Conservation (phyloP, 2,797 vertebrate genomes). For the Danio choprae region DNA sequence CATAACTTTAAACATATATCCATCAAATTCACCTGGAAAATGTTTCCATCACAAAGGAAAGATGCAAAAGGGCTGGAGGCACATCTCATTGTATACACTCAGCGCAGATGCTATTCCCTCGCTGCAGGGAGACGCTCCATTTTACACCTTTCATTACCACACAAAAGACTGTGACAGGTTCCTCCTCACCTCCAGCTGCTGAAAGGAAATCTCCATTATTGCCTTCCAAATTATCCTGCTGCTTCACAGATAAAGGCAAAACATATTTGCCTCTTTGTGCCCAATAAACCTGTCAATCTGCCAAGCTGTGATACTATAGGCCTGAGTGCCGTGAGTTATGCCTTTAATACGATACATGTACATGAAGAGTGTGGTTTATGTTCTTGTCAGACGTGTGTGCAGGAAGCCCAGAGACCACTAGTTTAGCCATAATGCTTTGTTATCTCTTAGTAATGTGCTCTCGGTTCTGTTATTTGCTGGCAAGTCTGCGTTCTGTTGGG, state of each 20-base stretch:
- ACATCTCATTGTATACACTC: conserved; percentile 35
- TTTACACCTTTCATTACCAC: conserved; percentile 65
- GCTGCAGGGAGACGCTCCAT: conserved; percentile 52
- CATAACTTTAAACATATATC: conserved; percentile 11
- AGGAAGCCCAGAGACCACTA: conserved; percentile 14
- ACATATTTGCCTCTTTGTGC: conserved; percentile 58
- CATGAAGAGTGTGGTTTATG: not conserved
- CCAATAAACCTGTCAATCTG: conserved; percentile 65
- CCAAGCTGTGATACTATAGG: conserved; percentile 40
- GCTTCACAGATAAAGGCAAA: conserved; percentile 58
- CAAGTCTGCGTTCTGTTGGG: conserved; percentile 30
- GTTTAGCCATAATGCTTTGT: conserved; percentile 7
- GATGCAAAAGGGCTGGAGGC: conserved; percentile 23
- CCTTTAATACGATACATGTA: conserved; percentile 54
- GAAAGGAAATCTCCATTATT: conserved; percentile 63
- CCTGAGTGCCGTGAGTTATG: conserved; percentile 49
- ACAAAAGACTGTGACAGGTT: conserved; percentile 62
- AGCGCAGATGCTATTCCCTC: conserved; percentile 41
- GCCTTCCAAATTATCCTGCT: conserved; percentile 61
- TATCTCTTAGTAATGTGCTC: conserved; percentile 30
- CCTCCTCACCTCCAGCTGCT: conserved; percentile 55
- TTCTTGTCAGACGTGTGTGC: not conserved
- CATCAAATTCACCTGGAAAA: conserved; percentile 16
- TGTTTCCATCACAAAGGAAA: conserved; percentile 10
- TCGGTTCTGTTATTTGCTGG: conserved; percentile 38